These are phyloP conservation scores for Drosophila sturtevanti DNA, from an alignment of 1,140 invertebrate genomes.

Conservation along the genomic window DNA sequence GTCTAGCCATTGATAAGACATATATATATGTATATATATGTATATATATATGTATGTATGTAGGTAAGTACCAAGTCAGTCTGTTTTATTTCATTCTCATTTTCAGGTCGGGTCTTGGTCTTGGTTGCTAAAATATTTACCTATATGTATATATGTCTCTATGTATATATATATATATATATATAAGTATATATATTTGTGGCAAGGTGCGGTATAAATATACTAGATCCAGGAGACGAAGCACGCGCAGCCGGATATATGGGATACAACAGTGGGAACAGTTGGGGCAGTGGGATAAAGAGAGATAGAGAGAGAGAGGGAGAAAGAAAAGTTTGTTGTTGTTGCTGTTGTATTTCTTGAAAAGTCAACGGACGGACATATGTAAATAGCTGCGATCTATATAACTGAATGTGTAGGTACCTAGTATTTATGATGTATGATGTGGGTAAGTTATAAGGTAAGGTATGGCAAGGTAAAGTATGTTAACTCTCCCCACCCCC, in stretches of 20 bases:
- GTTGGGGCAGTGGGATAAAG: too few relatives aligned
- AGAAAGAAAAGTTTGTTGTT: not conserved
- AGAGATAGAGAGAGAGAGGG: not conserved
- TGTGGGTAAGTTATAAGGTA: slow-evolving; percentile 25
- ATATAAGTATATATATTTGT: slow-evolving; percentile 51
- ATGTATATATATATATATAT: too few relatives aligned
- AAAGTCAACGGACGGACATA: slow-evolving; percentile 67
- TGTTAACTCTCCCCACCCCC: not conserved
- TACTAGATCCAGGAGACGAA: not conserved
- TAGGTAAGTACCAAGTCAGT: slow-evolving; percentile 47
- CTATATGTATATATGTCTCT: slow-evolving; percentile 47
- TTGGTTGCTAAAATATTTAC: slow-evolving; percentile 71
- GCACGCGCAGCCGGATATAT: too few relatives aligned
- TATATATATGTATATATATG: slow-evolving; percentile 23
- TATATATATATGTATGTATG: too few relatives aligned
- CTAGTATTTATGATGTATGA: not conserved
- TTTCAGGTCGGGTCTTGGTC: slow-evolving; percentile 34
- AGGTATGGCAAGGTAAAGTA: slow-evolving; percentile 23
- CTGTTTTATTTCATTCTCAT: slow-evolving; percentile 31
- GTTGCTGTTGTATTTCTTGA: slow-evolving; percentile 67
- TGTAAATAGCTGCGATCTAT: slow-evolving; percentile 75
- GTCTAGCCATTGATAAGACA: slow-evolving; percentile 32
- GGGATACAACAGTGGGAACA: too few relatives aligned
- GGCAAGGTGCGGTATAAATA: slow-evolving; percentile 43
- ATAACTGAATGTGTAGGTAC: slow-evolving; percentile 49